Evolutionary conservation across 64 coral and sea anemone species (phyloP), one percentile per base, ranked within the genome.

Genomic region (Anthopleura sola): DNA sequence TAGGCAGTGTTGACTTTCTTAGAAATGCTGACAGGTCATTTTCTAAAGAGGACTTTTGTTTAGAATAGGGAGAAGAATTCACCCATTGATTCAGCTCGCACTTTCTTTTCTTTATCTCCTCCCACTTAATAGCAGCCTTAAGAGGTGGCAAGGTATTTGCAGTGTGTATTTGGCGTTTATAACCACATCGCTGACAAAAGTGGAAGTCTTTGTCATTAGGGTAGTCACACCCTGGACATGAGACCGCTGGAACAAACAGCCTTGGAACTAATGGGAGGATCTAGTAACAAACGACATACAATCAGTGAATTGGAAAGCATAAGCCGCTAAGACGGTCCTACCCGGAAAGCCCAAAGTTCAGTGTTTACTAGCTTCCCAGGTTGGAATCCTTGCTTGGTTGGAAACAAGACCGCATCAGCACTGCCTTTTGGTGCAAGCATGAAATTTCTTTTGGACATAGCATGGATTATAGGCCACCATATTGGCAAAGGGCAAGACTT

Each of bases 141-240:
- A 86, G 60, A 3, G 57, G 20, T 5, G 16, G 1, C 3, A 18
- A 37, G 20, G 15, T 23, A 12, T 75, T 5, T 6, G 4, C 3
- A 39, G 1, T 23, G 13, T 86, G 29, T 47, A 46, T 23, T 8
- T 44, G 78, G 1, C 87, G 50, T 38, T 36, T 39, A 55, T 71
- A 87, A 0, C 86, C 71, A 34, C 74, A 88, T 9, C 50, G 36
- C 53, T 88, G 18, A n/a, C n/a, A n/a, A n/a, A n/a, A n/a, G n/a
- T n/a, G n/a, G n/a, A n/a, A n/a, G n/a, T n/a, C n/a, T n/a, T n/a
- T n/a, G n/a, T n/a, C n/a, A n/a, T n/a, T n/a, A n/a, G n/a, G n/a
- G n/a, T n/a, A n/a, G n/a, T n/a, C 1, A 26, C 87, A 82, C 16
- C 18, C 56, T 1, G 87, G 87, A 50, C 87, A 88, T 1, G 37